Conservation (phyloP, 2,113 vertebrate species). For the Panurus biarmicus region DNA sequence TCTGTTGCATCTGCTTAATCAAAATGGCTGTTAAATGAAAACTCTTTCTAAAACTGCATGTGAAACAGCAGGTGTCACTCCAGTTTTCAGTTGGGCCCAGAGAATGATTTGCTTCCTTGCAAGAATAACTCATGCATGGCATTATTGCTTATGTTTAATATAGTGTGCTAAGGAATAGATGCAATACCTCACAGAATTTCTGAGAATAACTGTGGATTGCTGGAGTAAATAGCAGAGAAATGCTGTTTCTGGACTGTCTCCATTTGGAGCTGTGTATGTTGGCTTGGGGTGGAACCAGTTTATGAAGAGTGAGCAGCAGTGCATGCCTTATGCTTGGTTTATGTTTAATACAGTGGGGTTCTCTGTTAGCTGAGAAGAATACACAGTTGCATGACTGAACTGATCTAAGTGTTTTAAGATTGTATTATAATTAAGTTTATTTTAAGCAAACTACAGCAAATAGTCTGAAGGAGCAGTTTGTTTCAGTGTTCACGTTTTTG, state of each 20-base stretch:
- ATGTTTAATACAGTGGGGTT: neutral
- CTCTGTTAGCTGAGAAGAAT: neutral
- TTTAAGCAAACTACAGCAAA: neutral
- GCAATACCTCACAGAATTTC: neutral
- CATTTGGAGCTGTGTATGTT: neutral
- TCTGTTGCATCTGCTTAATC: neutral
- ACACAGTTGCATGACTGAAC: neutral
- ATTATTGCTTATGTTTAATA: neutral
- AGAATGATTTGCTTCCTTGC: neutral
- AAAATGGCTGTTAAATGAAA: slow-evolving; percentile 6
- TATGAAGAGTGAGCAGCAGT: neutral
- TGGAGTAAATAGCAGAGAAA: neutral
- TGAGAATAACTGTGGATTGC: neutral
- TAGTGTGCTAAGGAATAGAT: neutral
- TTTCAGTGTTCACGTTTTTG: neutral
- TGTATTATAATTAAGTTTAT: neutral
- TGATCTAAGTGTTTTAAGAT: neutral
- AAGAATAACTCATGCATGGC: neutral
- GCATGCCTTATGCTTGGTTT: neutral
- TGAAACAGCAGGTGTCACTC: slow-evolving; percentile 49
- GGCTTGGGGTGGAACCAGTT: neutral
- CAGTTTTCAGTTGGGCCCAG: neutral
- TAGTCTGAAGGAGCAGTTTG: neutral
- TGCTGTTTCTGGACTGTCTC: neutral
- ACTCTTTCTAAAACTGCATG: neutral